A percentile compares a stretch with the other conserved stretches of the same genome.
These are phyloP conservation scores for Ptyas mucosa DNA, from an alignment of 2,113 vertebrate genomes.

Conservation along the genomic window DNA sequence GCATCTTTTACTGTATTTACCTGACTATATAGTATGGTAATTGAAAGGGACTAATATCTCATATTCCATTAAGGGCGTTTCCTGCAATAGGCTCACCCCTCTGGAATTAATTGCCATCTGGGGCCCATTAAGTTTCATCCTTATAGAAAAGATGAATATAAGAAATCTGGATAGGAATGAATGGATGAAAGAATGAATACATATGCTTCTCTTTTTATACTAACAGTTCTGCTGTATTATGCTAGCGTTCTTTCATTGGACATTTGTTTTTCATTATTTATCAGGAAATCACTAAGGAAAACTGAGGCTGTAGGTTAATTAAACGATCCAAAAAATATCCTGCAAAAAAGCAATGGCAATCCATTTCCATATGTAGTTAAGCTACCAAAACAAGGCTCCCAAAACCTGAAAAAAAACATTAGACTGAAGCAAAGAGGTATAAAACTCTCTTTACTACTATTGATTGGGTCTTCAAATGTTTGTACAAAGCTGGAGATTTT, in stretches of 20 bases:
- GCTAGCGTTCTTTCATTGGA: neutral
- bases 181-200: neutral
- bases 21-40: neutral
- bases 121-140: neutral
- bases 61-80: neutral
- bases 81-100: neutral
- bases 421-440: neutral
- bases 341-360: neutral
- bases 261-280: neutral
- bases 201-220: neutral
- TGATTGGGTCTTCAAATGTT: neutral
- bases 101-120: neutral
- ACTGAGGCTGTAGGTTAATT: neutral
- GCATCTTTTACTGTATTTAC: neutral
- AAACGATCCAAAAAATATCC: neutral
- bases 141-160: neutral
- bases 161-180: neutral
- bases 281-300: neutral
- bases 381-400: neutral
- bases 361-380: neutral
- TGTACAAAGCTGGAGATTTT: neutral
- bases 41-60: neutral
- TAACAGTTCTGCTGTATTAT: neutral
- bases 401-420: neutral
- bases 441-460: neutral